A percentile compares a stretch with the other conserved stretches of the same genome.
These are phyloP conservation scores for Diorhabda elongata DNA, from an alignment of 1,140 invertebrate species.

Conservation along the genomic window DNA sequence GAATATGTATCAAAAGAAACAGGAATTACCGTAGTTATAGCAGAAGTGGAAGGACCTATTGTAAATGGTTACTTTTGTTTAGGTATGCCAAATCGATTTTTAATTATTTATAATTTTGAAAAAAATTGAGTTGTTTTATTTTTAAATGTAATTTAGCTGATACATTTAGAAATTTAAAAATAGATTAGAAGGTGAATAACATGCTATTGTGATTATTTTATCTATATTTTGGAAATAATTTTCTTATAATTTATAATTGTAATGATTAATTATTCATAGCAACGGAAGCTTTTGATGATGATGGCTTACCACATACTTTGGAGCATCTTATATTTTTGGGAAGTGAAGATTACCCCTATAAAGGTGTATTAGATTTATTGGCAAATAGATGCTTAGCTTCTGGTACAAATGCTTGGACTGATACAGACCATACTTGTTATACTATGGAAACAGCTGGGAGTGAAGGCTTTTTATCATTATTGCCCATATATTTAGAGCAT, in stretches of 20 bases:
- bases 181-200: too few relatives aligned
- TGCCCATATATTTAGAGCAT: slow-evolving; percentile 89
- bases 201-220: slow-evolving; percentile 15
- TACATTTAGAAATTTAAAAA: too few relatives aligned
- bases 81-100: slow-evolving; percentile 51
- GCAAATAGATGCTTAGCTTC: slow-evolving; percentile 86
- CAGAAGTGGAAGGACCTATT: slow-evolving; percentile 79
- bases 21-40: slow-evolving; percentile 74
- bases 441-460: slow-evolving; percentile 82
- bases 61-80: slow-evolving; percentile 83
- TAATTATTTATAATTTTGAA: too few relatives aligned
- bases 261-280: slow-evolving; percentile 51
- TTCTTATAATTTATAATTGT: slow-evolving; percentile 1
- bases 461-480: slow-evolving; percentile 80
- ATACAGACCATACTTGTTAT: slow-evolving; percentile 85
- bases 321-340: slow-evolving; percentile 91
- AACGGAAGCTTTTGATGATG: slow-evolving; percentile 86
- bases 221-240: slow-evolving; percentile 14
- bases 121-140: too few relatives aligned
- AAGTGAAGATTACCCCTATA: slow-evolving; percentile 85
- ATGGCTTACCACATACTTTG: slow-evolving; percentile 88
- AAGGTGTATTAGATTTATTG: slow-evolving; percentile 81
- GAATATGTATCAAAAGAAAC: slow-evolving; percentile 78
- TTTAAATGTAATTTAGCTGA: too few relatives aligned
- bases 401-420: slow-evolving; percentile 84